Evolutionary conservation across 2,113 vertebrate genomes (phyloP).

Genomic region (Microcebus murinus): DNA sequence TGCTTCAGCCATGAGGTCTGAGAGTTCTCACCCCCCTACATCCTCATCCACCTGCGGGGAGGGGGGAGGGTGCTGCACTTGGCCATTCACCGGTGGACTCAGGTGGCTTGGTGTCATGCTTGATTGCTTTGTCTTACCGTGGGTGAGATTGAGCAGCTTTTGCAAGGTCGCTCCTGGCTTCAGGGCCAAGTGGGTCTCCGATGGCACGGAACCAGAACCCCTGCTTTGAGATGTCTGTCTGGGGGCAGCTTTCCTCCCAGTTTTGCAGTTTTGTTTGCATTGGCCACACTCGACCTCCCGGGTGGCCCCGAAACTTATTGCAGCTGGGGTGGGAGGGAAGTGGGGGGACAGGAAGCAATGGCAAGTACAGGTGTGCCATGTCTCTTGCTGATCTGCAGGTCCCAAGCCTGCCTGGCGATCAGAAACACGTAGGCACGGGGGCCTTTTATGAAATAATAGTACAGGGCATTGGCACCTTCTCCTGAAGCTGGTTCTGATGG

Average conservation of each 20-base stretch:
- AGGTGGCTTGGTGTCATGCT: not conserved
- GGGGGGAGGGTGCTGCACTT: not conserved
- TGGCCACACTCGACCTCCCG: not conserved
- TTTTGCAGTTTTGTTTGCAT: not conserved
- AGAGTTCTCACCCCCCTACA: no score
- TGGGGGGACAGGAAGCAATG: rapidly evolving
- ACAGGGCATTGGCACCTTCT: not conserved
- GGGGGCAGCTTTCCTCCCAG: not conserved
- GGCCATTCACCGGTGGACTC: not conserved
- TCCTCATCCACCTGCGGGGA: no score
- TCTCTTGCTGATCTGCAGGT: not conserved
- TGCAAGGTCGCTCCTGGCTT: not conserved
- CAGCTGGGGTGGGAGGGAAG: not conserved
- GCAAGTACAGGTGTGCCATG: not conserved
- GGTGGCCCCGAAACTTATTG: not conserved
- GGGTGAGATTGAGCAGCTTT: not conserved
- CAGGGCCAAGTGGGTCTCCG: not conserved
- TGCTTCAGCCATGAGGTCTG: not conserved
- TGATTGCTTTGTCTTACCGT: not conserved
- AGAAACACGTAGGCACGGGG: not conserved
- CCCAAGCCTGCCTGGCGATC: not conserved
- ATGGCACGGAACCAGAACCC: not conserved
- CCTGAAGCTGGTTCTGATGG: not conserved
- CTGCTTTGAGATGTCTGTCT: not conserved
- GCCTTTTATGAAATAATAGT: not conserved